phyloP scores from a whole-genome alignment of 2,797 vertebrate genomes.

The Coendou prehensilis region DNA sequence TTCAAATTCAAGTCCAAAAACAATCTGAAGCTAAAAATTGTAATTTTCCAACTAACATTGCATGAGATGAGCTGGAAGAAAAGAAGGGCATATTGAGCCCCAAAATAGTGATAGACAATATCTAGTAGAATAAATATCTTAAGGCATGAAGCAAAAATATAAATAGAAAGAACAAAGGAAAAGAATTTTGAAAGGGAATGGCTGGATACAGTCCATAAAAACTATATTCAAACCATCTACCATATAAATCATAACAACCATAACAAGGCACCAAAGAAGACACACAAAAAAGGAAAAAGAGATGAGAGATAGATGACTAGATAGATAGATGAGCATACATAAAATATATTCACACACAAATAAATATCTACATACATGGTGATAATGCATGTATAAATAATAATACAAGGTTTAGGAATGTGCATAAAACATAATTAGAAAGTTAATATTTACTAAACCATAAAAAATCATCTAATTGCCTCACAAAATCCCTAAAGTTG shows the following conservation, averaged over 20 bases:
- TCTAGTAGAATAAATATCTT: neutral
- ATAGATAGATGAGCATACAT: neutral
- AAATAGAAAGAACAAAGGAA: slow-evolving; percentile 1
- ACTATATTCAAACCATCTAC: neutral
- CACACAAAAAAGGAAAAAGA: neutral
- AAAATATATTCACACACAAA: neutral
- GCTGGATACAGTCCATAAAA: neutral
- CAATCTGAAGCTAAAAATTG: neutral
- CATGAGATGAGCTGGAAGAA: neutral
- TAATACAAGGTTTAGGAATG: neutral
- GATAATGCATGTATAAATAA: neutral
- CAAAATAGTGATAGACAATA: slow-evolving; percentile 5
- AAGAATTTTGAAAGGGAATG: neutral
- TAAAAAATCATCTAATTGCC: neutral
- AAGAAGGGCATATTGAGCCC: neutral
- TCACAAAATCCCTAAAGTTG: neutral
- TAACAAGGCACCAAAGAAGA: neutral
- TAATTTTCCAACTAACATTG: slow-evolving; percentile 13
- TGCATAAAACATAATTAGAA: neutral
- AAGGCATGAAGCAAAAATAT: slow-evolving; percentile 33
- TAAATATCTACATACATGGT: neutral
- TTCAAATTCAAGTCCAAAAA: neutral
- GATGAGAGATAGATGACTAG: neutral
- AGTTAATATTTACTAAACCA: neutral
- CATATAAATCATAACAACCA: neutral